Evolutionary conservation across 1,140 invertebrate species (phyloP).

Genomic region (Apis florea): DNA sequence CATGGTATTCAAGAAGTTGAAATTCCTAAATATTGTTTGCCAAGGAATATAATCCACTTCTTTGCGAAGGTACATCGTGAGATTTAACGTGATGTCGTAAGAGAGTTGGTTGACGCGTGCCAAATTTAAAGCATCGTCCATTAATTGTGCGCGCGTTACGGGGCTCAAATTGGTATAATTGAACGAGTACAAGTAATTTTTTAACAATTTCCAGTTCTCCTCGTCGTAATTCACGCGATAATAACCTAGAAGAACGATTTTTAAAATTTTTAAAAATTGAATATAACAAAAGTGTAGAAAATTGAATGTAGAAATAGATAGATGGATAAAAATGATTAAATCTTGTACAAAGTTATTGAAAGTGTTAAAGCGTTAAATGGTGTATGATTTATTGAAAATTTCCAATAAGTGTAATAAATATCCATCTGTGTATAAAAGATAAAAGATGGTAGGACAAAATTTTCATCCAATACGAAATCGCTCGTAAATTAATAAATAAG

Average conservation of each 20-base stretch:
- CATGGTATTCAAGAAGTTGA: slow-evolving; percentile 81
- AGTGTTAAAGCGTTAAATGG: too few relatives aligned
- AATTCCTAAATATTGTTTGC: slow-evolving; percentile 77
- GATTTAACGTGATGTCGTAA: slow-evolving; percentile 80
- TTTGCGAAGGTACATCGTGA: slow-evolving; percentile 81
- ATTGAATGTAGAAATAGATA: background rate
- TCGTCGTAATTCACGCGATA: slow-evolving; percentile 81
- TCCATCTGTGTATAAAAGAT: too few relatives aligned
- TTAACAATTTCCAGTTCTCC: slow-evolving; percentile 76
- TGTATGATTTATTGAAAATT: too few relatives aligned
- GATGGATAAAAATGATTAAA: too few relatives aligned
- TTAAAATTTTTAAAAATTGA: too few relatives aligned
- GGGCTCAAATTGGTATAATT: slow-evolving; percentile 69
- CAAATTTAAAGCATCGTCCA: slow-evolving; percentile 87
- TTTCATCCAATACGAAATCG: too few relatives aligned
- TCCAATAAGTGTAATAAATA: too few relatives aligned
- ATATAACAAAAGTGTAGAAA: too few relatives aligned
- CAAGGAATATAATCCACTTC: slow-evolving; percentile 86
- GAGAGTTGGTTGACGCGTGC: slow-evolving; percentile 69
- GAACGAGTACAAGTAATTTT: slow-evolving; percentile 54
- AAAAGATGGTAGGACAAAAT: too few relatives aligned
- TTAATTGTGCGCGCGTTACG: slow-evolving; percentile 82
- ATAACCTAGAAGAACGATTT: slow-evolving; percentile 69
- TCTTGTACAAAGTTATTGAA: too few relatives aligned
- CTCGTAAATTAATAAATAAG: too few relatives aligned